A percentile compares a stretch with the other conserved stretches of the same genome.
Evolutionary conservation across 2,888 invertebrate species (phyloP).

Genomic region (Trachelus stipa): DNA sequence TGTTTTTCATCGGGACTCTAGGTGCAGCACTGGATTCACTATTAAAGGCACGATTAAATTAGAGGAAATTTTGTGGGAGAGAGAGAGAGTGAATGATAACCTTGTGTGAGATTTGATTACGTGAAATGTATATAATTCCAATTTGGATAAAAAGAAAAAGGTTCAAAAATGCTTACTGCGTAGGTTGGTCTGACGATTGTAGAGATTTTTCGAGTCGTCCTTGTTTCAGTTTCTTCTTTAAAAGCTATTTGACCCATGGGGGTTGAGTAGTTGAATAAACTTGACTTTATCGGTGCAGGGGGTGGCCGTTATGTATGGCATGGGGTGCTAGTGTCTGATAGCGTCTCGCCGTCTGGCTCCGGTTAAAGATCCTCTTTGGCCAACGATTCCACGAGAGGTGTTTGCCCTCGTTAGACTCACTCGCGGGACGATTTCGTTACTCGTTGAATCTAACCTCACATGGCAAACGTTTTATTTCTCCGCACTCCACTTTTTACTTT

Average conservation of each 20-base stretch:
- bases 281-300: background rate
- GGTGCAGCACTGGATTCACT: background rate
- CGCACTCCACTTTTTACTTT: background rate
- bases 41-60: background rate
- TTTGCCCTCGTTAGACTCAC: background rate
- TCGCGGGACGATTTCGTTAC: background rate
- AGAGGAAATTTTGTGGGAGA: background rate
- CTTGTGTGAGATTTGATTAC: no score
- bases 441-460: background rate
- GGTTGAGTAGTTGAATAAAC: background rate
- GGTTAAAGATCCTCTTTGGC: constrained; percentile 20
- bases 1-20: background rate
- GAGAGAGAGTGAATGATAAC: background rate
- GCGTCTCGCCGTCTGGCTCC: constrained; percentile 24
- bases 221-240: background rate
- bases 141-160: background rate
- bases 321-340: background rate
- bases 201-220: background rate
- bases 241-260: background rate
- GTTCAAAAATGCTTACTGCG: background rate
- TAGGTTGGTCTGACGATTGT: background rate
- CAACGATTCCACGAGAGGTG: constrained; percentile 13
- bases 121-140: no score
- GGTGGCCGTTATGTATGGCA: background rate
- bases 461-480: background rate